Evolutionary conservation across 2,888 invertebrate genomes (phyloP), one percentile per base, ranked within the genome.

Genomic region (Apamea sordens): DNA sequence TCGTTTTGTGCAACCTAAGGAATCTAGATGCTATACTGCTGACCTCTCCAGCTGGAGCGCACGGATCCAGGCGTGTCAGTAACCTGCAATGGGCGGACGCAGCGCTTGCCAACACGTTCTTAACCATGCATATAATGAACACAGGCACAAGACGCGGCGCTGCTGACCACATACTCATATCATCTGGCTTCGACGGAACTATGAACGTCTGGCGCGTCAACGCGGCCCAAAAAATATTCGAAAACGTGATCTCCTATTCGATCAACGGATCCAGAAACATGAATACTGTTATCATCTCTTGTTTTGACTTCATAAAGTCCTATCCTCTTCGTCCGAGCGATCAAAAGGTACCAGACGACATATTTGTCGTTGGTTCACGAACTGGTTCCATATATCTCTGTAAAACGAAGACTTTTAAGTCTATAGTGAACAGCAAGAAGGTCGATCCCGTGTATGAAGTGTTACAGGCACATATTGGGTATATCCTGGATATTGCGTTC

Each of bases 201-300:
- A 44, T 96, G 0, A 95, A 94, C 84, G 92, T 94, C 0, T 96
- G 96, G 96, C 95, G 94, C 85, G 96, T 95, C 0, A 96, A 96
- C 69, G 89, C 91, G 0, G 92, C 91, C 72, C 76, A 86, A 2
- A 94, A 93, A 70, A 88, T 93, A 0, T 96, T 96, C 64, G 94
- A 95, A 47, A 93, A 91, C 18, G 91, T 96, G 0, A 85, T 94
- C 0, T 89, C 92, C 0, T 96, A 95, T 75, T 82, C 83, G 0
- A 88, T 96, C 0, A 95, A 95, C 65, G 93, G 93, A 0, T 91
- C 93, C 0, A 90, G 89, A 11, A 94, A 95, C n/a, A 76, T 90
- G 59, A 84, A 88, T 0, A 84, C 92, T 0, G 93, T 96, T 0
- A 44, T 94, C 90, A 10, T 79, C 28, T 41, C 79, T 7, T 96